Conservation (phyloP, 1,140 invertebrate species). For the Drosophila equinoxialis region DNA sequence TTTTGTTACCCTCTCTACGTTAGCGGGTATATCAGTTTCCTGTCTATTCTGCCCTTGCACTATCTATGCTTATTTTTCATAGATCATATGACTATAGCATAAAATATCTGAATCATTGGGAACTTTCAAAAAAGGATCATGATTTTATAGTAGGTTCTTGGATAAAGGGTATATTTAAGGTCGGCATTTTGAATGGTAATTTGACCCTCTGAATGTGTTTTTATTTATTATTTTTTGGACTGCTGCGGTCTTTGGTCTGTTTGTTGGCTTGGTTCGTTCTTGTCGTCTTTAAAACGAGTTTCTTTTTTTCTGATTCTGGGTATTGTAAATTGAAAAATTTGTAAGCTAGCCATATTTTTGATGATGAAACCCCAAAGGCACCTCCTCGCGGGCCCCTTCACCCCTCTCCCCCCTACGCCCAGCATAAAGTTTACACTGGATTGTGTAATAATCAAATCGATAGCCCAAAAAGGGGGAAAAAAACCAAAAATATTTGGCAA, state of each 20-base stretch:
- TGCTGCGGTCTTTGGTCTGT: conserved; percentile 30
- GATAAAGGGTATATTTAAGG: neutral
- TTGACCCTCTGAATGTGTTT: conserved; percentile 15
- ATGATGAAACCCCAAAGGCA: conserved; percentile 55
- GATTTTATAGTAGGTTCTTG: too few relatives aligned
- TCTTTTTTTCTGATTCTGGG: conserved; percentile 35
- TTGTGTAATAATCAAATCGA: conserved; percentile 61
- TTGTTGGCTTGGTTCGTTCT: conserved; percentile 24
- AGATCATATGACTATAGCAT: too few relatives aligned
- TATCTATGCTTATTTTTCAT: too few relatives aligned
- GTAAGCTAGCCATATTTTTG: conserved; percentile 72
- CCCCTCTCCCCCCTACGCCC: too few relatives aligned
- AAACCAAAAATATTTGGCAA: conserved; percentile 28
- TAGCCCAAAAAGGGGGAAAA: conserved; percentile 40
- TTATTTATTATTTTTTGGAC: conserved; percentile 19
- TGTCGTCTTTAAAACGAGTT: conserved; percentile 41
- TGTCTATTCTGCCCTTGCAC: conserved; percentile 8
- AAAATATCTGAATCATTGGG: too few relatives aligned
- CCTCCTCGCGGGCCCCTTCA: too few relatives aligned
- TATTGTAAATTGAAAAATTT: conserved; percentile 40
- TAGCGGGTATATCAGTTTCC: neutral
- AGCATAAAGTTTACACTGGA: conserved; percentile 27
- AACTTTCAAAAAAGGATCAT: too few relatives aligned
- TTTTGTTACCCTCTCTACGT: neutral
- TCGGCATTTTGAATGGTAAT: neutral